Conservation (phyloP, 2,888 invertebrate genomes). For the Holacanthella duospinosa region DNA sequence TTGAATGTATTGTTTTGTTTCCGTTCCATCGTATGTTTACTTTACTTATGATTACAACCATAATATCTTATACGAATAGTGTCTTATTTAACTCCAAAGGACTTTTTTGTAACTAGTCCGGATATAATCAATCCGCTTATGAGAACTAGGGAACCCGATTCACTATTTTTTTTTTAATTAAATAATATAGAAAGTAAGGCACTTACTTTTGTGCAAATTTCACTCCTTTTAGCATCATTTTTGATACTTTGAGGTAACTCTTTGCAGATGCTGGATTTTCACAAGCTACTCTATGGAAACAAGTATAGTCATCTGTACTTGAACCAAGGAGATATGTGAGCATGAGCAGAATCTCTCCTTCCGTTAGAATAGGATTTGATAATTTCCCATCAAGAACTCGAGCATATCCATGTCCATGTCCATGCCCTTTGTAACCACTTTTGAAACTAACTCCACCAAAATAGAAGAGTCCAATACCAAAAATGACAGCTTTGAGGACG, state of each 20-base stretch:
- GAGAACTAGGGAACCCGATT: slow-evolving; percentile 34
- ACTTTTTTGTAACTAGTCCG: slow-evolving; percentile 24
- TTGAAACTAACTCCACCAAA: slow-evolving; percentile 38
- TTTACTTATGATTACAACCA: too few relatives aligned
- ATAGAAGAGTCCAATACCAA: slow-evolving; percentile 60
- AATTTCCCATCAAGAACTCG: slow-evolving; percentile 29
- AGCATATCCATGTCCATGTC: slow-evolving; percentile 43
- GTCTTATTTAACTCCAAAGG: neutral
- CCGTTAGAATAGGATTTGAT: slow-evolving; percentile 44
- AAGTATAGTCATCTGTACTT: slow-evolving; percentile 52
- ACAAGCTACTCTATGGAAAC: slow-evolving; percentile 66
- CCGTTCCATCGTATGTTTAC: too few relatives aligned
- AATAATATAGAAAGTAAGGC: slow-evolving; percentile 6
- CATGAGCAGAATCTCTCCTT: slow-evolving; percentile 61
- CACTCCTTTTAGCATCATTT: slow-evolving; percentile 59
- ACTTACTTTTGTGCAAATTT: slow-evolving; percentile 56
- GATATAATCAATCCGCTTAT: slow-evolving; percentile 11
- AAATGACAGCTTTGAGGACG: slow-evolving; percentile 67
- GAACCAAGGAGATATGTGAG: slow-evolving; percentile 59
- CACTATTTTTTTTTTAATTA: neutral
- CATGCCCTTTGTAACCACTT: slow-evolving; percentile 41
- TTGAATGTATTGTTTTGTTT: neutral
- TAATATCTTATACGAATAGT: neutral
- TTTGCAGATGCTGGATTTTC: slow-evolving; percentile 60
- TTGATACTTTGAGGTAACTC: slow-evolving; percentile 66